Evolutionary conservation across 2,797 vertebrate genomes (phyloP).

Genomic region (Rhabdomys pumilio): DNA sequence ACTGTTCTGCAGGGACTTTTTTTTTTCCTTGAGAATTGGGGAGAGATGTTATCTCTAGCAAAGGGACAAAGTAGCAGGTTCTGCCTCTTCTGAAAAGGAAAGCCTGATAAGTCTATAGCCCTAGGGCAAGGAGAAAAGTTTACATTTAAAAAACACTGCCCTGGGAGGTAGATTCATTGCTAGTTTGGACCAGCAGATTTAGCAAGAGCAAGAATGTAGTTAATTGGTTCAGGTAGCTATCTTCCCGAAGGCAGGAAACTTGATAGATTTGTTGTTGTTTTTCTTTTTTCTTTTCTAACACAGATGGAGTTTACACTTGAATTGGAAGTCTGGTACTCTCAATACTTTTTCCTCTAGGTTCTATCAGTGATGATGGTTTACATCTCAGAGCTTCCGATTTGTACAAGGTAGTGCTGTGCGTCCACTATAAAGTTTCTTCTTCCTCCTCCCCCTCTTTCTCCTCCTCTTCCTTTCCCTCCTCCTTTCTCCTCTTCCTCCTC

Average conservation of each 20-base stretch:
- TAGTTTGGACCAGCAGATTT: slow-evolving; percentile 17
- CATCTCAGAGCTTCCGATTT: slow-evolving; percentile 40
- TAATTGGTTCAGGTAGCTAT: neutral
- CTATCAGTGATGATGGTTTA: neutral
- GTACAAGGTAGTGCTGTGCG: neutral
- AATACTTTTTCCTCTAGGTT: slow-evolving; percentile 3
- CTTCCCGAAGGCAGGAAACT: slow-evolving; percentile 25
- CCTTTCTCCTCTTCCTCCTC: neutral
- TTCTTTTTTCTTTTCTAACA: neutral
- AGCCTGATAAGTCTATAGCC: neutral
- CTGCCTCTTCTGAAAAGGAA: neutral
- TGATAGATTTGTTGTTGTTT: neutral
- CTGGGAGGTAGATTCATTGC: neutral
- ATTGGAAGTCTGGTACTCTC: slow-evolving; percentile 5
- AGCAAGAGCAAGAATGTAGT: slow-evolving; percentile 6
- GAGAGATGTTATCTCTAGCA: neutral
- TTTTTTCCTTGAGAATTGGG: neutral
- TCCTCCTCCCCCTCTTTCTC: neutral
- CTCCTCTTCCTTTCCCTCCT: neutral
- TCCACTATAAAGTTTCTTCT: neutral
- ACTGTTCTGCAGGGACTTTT: neutral
- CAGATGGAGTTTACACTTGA: slow-evolving; percentile 32
- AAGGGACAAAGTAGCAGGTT: neutral
- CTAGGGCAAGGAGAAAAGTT: slow-evolving; percentile 24
- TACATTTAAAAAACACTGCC: slow-evolving; percentile 52